These are phyloP conservation scores for Nasonovia ribisnigri DNA, from an alignment of 2,888 invertebrate genomes.

Conservation along the genomic window DNA sequence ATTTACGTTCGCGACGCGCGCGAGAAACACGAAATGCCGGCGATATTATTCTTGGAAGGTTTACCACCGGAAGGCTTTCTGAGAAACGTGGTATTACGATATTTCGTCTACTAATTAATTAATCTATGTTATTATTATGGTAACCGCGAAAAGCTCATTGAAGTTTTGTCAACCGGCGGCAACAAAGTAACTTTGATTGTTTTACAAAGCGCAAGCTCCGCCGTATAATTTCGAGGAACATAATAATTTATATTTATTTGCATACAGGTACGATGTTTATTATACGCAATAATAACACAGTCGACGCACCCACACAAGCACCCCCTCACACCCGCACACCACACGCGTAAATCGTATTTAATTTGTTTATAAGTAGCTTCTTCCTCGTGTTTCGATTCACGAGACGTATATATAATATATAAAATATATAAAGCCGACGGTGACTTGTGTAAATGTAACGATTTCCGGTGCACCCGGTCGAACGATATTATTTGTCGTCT, in stretches of 20 bases:
- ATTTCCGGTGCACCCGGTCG: neutral
- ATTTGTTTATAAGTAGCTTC: neutral
- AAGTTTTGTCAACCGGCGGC: neutral
- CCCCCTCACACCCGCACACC: too few relatives aligned
- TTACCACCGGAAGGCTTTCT: neutral
- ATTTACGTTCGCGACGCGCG: neutral
- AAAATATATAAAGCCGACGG: neutral
- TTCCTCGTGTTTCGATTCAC: neutral
- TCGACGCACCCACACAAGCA: neutral
- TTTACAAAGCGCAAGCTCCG: neutral
- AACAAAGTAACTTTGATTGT: neutral
- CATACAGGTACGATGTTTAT: neutral
- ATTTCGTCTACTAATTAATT: neutral
- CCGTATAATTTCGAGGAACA: neutral
- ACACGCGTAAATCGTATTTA: neutral
- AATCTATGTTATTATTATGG: neutral
- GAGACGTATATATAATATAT: neutral
- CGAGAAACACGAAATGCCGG: neutral
- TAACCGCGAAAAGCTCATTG: neutral
- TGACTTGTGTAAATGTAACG: neutral
- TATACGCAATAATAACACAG: neutral
- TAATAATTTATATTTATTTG: neutral
- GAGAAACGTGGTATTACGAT: neutral
- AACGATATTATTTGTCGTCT: neutral
- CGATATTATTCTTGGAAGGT: neutral